Base-by-base conservation (phyloP, 2,888 invertebrate genomes). In the Drosophila hamatofila region DNA sequence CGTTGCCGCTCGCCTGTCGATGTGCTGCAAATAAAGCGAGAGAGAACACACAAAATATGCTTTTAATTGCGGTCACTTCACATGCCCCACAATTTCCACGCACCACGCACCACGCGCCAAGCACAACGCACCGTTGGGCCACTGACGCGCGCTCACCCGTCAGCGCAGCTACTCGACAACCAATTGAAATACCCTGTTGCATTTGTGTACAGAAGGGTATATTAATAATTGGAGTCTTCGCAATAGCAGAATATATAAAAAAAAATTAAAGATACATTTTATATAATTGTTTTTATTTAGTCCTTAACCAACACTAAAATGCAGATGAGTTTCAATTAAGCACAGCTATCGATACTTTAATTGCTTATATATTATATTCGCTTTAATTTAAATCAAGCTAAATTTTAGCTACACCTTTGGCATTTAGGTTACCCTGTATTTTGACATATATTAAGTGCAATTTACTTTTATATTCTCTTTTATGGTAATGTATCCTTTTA, bases 11-110 rank as follows among this genome's bases (percentile, higher is more conserved):
- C 16, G 30, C 11, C n/a, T 23, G 27, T 6, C 27, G 27, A 27
- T 49, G 27, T 49, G 48, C 67, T 75, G 69, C 70, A 75, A 79
- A 30, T 25, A 51, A 57, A 65, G 35, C 21, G 35, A 37, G 39
- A 21, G 37, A 39, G n/a, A 44, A 61, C 30, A 39, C 37, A 56
- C 9, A 25, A 66, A 69, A 62, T 64, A 72, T 57, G 37, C 46
- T 41, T 78, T 78, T 75, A 81, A 89, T 84, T 84, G 87, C 84
- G 75, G 72, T 75, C 89, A 83, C 81, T 87, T 75, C 65, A 89
- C 65, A 61, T 70, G 65, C 65, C 75, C 70, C 75, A 72, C 75
- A 74, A 75, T 75, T 85, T 65, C 41, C 30, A 33, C 30, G 33
- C 21, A 16, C 33, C 33, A 3, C 6, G 14, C 51, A 3, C 35